Evolutionary conservation across 53 echinoderm and acorn worm genomes (phyloP), one percentile per base, ranked within the genome.

Genomic region (Holothuria leucospilota): DNA sequence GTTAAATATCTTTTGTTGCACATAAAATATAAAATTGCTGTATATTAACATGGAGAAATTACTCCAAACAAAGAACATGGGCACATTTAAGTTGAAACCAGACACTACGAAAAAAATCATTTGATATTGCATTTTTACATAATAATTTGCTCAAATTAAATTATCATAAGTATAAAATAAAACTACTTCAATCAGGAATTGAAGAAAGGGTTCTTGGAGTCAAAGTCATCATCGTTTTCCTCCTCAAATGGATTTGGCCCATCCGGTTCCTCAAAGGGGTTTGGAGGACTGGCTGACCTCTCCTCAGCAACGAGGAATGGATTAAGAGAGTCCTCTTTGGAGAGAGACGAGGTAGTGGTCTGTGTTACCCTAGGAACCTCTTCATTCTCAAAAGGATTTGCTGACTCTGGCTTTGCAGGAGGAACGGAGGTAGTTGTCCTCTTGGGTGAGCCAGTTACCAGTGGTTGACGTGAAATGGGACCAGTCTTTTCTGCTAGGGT

Each of bases 241-340:
- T 96, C 95, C n/a, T 87, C 94, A 84, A 96, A 96, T 26, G 97
- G 97, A 85, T 96, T 96, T 3, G 46, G 29, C 26, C 67, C 84
- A 39, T 75, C 77, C 60, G 59, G 79, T 18, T 91, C 89, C 63
- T 78, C 92, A 75, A 96, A 96, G 14, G 96, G 96, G 61, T 94
- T 96, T 1, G 84, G 69, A 38, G 89, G 77, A 63, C 88, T 30
- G 20, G 74, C 28, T 23, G 89, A 26, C 66, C 71, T 86, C 65
- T 29, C 61, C 49, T 49, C 75, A 2, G 75, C 49, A 30, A 20
- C 14, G 3, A 81, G 81, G 62, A 81, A 81, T 28, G 81, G 81
- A 51, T 81, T 81, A 0, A 61, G 15, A 30, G 81, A 51, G 59
- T 81, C 81, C 18, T 81, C 59, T 5, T 81, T 20, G 0, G 59